Evolutionary conservation across 1,140 invertebrate genomes (phyloP).

Genomic region (Eciton burchellii): DNA sequence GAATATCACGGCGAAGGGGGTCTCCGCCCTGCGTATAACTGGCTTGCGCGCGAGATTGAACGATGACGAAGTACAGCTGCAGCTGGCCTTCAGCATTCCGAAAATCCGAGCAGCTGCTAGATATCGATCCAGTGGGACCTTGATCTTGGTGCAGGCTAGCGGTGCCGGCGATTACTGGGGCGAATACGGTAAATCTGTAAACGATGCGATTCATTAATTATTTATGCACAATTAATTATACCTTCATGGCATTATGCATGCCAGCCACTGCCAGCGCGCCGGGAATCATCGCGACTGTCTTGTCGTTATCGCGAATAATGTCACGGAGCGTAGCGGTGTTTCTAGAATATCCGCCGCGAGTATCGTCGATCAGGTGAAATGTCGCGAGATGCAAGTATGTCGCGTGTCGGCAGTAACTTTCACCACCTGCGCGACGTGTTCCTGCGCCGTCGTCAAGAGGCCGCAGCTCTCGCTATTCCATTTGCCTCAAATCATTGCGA

Average conservation of each 20-base stretch:
- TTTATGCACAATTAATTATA: no score
- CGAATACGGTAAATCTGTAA: slow-evolving; percentile 89
- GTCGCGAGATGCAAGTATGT: slow-evolving; percentile 24
- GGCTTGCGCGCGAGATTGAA: slow-evolving; percentile 87
- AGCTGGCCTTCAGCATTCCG: slow-evolving; percentile 91
- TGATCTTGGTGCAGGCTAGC: slow-evolving; percentile 92
- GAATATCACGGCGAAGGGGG: slow-evolving; percentile 91
- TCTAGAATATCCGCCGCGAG: not conserved
- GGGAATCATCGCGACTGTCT: no score
- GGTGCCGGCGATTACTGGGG: slow-evolving; percentile 95
- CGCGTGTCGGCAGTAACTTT: slow-evolving; percentile 49
- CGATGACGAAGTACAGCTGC: slow-evolving; percentile 90
- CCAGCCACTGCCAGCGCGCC: no score
- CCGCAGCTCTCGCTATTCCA: not conserved
- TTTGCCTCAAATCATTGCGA: not conserved
- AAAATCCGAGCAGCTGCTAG: slow-evolving; percentile 91
- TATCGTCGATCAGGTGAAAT: slow-evolving; percentile 50
- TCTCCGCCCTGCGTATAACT: slow-evolving; percentile 91
- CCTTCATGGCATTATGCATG: no score
- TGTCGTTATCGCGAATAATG: no score
- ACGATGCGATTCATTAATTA: not conserved
- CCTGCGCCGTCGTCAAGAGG: slow-evolving; percentile 36
- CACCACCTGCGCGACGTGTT: slow-evolving; percentile 43
- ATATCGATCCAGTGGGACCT: slow-evolving; percentile 91
- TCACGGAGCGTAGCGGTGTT: not conserved